phyloP scores from a whole-genome alignment of 2,888 invertebrate species.

The Acleris holmiana region DNA sequence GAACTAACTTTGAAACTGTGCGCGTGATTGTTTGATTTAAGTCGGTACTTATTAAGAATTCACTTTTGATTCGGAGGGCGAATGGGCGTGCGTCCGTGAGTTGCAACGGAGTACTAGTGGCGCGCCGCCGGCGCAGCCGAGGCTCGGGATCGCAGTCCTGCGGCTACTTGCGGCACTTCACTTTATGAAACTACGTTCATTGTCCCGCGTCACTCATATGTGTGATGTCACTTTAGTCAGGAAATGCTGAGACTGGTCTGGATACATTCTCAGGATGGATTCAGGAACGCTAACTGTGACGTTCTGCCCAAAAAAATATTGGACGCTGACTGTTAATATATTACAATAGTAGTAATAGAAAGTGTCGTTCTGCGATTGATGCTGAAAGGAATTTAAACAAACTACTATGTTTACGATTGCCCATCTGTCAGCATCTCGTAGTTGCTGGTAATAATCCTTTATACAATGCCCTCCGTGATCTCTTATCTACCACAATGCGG shows the following conservation, averaged over 20 bases:
- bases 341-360: too few species aligned
- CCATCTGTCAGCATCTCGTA: too few species aligned
- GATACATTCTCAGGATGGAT: neutral
- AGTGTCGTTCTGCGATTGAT: too few species aligned
- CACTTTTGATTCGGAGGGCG: slow-evolving; percentile 33
- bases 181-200: slow-evolving; percentile 61
- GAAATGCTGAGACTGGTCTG: neutral
- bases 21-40: slow-evolving; percentile 20
- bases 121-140: slow-evolving; percentile 57
- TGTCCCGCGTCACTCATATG: slow-evolving; percentile 22
- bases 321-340: too few species aligned
- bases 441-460: too few species aligned
- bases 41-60: slow-evolving; percentile 12
- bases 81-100: slow-evolving; percentile 47
- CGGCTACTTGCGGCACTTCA: slow-evolving; percentile 48
- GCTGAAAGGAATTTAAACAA: too few species aligned
- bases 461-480: too few species aligned
- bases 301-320: too few species aligned
- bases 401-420: too few species aligned
- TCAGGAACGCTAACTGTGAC: neutral
- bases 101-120: slow-evolving; percentile 50
- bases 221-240: slow-evolving; percentile 23
- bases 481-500: neutral
- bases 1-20: slow-evolving; percentile 3
- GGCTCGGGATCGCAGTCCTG: slow-evolving; percentile 67